Conservation (phyloP, 2,888 invertebrate genomes). For the Hydrotaea diabolus region DNA sequence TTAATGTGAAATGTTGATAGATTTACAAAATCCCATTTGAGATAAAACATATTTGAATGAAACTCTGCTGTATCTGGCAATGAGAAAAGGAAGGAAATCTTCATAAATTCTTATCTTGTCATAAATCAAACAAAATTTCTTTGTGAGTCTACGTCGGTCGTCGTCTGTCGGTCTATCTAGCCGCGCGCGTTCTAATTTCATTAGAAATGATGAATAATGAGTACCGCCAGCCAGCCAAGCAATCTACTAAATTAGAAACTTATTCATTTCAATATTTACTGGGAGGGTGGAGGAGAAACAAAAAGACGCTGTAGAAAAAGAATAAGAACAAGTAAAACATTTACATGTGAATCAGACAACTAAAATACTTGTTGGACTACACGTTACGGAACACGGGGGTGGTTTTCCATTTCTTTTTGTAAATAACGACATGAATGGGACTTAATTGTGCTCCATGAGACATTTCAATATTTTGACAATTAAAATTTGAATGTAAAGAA, state of each 20-base stretch:
- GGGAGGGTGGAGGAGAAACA: not conserved
- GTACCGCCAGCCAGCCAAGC: not conserved
- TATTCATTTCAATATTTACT: conserved; percentile 18
- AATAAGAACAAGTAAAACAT: not conserved
- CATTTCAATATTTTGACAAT: conserved; percentile 53
- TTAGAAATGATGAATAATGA: not conserved
- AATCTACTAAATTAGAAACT: not conserved
- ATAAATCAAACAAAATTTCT: not conserved
- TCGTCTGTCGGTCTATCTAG: not conserved
- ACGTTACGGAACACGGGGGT: not conserved
- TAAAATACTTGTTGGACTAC: not conserved
- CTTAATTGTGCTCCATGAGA: conserved; percentile 32
- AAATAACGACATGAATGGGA: not conserved
- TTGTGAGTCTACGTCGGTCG: no score
- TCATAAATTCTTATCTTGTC: not conserved
- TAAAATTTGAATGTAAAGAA: conserved; percentile 21
- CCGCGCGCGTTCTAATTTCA: not conserved
- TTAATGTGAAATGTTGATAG: not conserved
- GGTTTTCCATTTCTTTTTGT: not conserved
- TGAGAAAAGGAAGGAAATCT: not conserved
- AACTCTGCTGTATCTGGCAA: not conserved
- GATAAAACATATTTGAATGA: not conserved
- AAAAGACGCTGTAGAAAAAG: not conserved
- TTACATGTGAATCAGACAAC: not conserved
- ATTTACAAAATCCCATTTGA: not conserved